Conservation (phyloP, 2,888 invertebrate species). For the Folsomia manolachei region DNA sequence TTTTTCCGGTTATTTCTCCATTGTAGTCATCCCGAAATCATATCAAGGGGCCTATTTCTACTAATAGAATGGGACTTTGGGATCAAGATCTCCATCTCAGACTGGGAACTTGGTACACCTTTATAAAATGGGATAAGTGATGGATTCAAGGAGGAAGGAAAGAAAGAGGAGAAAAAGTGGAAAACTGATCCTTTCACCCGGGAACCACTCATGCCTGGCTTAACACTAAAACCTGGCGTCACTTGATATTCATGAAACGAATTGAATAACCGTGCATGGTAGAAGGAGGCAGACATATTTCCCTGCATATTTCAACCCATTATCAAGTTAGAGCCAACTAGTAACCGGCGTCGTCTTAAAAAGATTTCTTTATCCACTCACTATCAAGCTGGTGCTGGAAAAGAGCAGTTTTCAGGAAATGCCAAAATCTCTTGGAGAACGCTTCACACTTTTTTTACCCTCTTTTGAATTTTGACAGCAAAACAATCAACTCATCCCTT, state of each 20-base stretch:
- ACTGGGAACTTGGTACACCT: background rate
- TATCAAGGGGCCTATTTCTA: slow-evolving; percentile 49
- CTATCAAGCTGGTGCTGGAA: too few relatives aligned
- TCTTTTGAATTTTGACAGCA: too few relatives aligned
- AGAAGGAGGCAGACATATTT: too few relatives aligned
- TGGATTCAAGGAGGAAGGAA: background rate
- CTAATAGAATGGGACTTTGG: slow-evolving; percentile 51
- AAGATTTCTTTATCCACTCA: too few relatives aligned
- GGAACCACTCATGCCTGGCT: slow-evolving; percentile 27
- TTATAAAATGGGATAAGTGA: slow-evolving; percentile 8
- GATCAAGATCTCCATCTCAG: slow-evolving; percentile 40
- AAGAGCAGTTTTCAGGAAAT: too few relatives aligned
- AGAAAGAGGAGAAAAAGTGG: slow-evolving; percentile 4
- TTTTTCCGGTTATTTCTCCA: slow-evolving; percentile 3
- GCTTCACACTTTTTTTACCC: too few relatives aligned
- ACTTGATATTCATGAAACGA: slow-evolving; percentile 49
- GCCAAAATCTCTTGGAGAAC: too few relatives aligned
- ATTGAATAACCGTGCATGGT: slow-evolving; percentile 48
- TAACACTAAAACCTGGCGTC: slow-evolving; percentile 32
- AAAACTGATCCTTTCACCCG: slow-evolving; percentile 24
- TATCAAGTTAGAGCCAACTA: too few relatives aligned
- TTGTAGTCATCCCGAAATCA: slow-evolving; percentile 37
- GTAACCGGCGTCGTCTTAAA: too few relatives aligned
- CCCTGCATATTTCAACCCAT: too few relatives aligned
- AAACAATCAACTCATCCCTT: too few relatives aligned